These are phyloP conservation scores for Protosalanx chinensis DNA, from an alignment of 2,797 vertebrate species.

Conservation along the genomic window DNA sequence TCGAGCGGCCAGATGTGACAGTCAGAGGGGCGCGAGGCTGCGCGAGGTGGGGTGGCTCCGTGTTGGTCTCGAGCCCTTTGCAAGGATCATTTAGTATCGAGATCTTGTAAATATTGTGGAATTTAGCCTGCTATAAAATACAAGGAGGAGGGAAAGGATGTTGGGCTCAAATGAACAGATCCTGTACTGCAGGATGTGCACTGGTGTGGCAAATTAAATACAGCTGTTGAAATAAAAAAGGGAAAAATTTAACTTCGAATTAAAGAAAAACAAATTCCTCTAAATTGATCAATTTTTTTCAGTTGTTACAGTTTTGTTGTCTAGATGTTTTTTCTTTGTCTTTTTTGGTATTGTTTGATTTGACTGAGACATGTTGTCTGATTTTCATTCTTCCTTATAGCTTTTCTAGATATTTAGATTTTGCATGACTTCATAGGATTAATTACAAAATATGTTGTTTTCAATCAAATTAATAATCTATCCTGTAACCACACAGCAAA, in stretches of 20 bases:
- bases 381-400: background rate
- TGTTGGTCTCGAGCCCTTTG: conserved; percentile 40
- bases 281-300: conserved; percentile 47
- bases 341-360: conserved; percentile 32
- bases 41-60: conserved; percentile 47
- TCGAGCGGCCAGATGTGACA: conserved; percentile 67
- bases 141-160: conserved; percentile 53
- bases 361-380: background rate
- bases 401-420: too few species aligned
- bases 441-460: too few species aligned
- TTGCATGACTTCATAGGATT: background rate
- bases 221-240: conserved; percentile 75
- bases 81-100: conserved; percentile 78
- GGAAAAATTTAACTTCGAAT: conserved; percentile 56
- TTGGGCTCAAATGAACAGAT: conserved; percentile 74
- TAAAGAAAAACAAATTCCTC: conserved; percentile 45
- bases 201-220: conserved; percentile 83
- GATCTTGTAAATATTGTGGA: conserved; percentile 80
- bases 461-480: too few species aligned
- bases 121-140: conserved; percentile 65
- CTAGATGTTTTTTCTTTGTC: conserved; percentile 34
- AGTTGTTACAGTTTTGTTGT: conserved; percentile 40
- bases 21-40: conserved; percentile 60
- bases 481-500: too few species aligned
- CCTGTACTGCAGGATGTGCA: conserved; percentile 81